phyloP scores from a whole-genome alignment of 53 echinoderm and acorn worm genomes.

The Hippasteria phrygiana region DNA sequence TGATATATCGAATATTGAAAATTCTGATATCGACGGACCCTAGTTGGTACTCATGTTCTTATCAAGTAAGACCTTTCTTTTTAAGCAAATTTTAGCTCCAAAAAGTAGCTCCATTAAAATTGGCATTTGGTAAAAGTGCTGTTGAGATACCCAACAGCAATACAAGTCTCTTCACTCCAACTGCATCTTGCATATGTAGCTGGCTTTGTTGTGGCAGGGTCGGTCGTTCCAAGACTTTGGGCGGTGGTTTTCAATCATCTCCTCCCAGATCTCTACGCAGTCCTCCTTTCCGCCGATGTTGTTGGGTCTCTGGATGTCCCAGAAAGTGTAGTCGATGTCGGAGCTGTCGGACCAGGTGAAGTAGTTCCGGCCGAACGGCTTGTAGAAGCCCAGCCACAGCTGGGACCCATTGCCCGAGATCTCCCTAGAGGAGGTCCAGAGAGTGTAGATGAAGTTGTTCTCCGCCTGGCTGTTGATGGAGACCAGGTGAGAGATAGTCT shows the following conservation, averaged over 20 bases:
- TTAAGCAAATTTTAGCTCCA: too few species aligned
- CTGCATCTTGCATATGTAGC: conserved; percentile 67
- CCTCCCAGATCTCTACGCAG: conserved; percentile 70
- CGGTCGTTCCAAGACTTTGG: conserved; percentile 67
- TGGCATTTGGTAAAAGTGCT: too few species aligned
- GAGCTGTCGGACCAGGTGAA: conserved; percentile 62
- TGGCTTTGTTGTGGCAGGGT: conserved; percentile 42
- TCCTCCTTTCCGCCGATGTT: conserved; percentile 56
- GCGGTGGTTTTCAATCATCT: conserved; percentile 32
- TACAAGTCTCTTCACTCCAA: not conserved
- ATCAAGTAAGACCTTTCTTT: too few species aligned
- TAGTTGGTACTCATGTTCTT: too few species aligned
- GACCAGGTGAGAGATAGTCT: conserved; percentile 55
- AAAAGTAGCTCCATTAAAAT: too few species aligned
- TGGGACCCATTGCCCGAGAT: not conserved
- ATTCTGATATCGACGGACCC: too few species aligned
- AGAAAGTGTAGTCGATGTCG: conserved; percentile 57
- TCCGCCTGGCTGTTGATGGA: conserved; percentile 50
- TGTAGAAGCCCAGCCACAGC: conserved; percentile 68
- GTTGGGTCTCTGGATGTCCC: conserved; percentile 64
- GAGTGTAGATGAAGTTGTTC: conserved; percentile 56
- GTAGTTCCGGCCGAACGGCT: conserved; percentile 61
- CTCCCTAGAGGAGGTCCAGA: conserved; percentile 59
- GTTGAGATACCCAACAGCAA: not conserved
- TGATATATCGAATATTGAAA: too few species aligned